phyloP scores from a whole-genome alignment of 2,888 invertebrate species.

The Metalampra italica region DNA sequence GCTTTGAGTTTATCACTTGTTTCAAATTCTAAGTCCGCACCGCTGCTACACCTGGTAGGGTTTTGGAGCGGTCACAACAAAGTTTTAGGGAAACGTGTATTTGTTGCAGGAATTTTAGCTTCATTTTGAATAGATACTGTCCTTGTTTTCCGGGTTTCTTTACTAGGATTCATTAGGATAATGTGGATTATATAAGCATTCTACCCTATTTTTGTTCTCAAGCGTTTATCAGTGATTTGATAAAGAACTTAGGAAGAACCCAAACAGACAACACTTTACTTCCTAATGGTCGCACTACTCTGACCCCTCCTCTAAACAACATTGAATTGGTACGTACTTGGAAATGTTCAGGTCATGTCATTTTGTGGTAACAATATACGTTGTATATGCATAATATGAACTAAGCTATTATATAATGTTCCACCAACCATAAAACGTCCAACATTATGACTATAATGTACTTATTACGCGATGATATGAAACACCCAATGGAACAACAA shows the following conservation, averaged over 20 bases:
- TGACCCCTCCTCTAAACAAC: too few species aligned
- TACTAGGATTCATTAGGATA: too few species aligned
- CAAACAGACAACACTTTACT: too few species aligned
- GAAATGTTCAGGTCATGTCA: too few species aligned
- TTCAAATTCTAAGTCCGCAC: conserved; percentile 23
- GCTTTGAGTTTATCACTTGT: conserved; percentile 19
- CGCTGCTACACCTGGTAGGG: conserved; percentile 37
- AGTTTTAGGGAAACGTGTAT: conserved; percentile 30
- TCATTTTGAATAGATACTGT: conserved; percentile 9
- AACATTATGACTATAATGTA: neutral
- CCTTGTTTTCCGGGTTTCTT: neutral
- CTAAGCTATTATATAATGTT: neutral
- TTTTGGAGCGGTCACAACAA: conserved; percentile 30
- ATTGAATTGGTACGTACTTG: too few species aligned
- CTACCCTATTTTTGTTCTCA: too few species aligned
- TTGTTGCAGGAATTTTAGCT: conserved; percentile 24
- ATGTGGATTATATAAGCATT: too few species aligned
- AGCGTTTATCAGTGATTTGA: too few species aligned
- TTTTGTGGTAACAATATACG: too few species aligned
- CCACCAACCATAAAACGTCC: neutral
- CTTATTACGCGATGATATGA: neutral
- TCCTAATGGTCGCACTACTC: too few species aligned
- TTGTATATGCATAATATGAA: too few species aligned
- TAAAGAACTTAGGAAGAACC: too few species aligned
- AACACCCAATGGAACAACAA: neutral